Percentiles rank a stretch among this genome's conserved stretches.
These are phyloP conservation scores for Phthorimaea operculella DNA, from an alignment of 1,140 invertebrate genomes.

Conservation along the genomic window DNA sequence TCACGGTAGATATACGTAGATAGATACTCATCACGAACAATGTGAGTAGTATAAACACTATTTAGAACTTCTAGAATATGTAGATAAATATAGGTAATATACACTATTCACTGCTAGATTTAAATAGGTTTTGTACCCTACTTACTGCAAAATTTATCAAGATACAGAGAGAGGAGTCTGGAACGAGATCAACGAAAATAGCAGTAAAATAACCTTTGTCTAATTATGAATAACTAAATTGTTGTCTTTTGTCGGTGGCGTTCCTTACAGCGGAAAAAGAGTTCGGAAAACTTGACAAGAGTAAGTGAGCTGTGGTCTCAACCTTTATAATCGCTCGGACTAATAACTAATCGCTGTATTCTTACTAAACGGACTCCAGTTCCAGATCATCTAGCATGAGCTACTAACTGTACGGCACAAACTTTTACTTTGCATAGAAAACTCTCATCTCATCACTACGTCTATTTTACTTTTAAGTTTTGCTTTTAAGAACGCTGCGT, in stretches of 20 bases:
- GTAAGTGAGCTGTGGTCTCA: conserved; percentile 72
- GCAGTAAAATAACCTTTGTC: background rate
- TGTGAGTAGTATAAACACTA: too few relatives aligned
- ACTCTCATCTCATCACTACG: background rate
- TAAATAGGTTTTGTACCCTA: too few relatives aligned
- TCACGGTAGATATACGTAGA: too few relatives aligned
- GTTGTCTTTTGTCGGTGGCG: conserved; percentile 70
- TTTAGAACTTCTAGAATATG: too few relatives aligned
- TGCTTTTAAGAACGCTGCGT: background rate
- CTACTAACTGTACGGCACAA: background rate
- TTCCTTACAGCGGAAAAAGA: conserved; percentile 60
- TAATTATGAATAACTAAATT: conserved; percentile 43
- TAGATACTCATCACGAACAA: too few relatives aligned
- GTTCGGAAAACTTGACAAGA: conserved; percentile 66
- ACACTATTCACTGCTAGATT: too few relatives aligned
- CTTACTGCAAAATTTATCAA: too few relatives aligned
- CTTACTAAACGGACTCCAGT: conserved; percentile 49
- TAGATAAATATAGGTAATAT: too few relatives aligned
- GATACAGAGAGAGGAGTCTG: too few relatives aligned
- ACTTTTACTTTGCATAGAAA: conserved; percentile 1
- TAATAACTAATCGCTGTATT: conserved; percentile 63
- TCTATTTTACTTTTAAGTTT: background rate
- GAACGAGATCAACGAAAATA: too few relatives aligned
- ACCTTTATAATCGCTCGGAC: conserved; percentile 57
- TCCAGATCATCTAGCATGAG: conserved; percentile 31